Conservation (phyloP, 53 echinoderm and acorn worm species). For the Apostichopus leukothele region DNA sequence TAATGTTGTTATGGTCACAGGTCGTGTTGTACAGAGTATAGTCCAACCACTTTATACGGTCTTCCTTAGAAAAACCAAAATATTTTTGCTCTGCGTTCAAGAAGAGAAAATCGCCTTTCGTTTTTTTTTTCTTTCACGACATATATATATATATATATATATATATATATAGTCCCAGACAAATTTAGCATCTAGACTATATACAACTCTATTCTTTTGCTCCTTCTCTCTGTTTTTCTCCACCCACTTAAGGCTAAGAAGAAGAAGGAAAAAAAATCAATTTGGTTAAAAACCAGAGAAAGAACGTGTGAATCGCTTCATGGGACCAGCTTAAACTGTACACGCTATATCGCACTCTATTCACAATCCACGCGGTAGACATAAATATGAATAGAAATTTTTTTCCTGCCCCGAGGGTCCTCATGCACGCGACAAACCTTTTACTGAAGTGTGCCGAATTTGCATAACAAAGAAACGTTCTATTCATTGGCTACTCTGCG, state of each 20-base stretch:
- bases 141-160: too few relatives aligned
- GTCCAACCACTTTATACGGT: neutral
- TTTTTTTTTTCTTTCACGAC: neutral
- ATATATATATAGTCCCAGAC: neutral
- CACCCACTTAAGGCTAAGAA: slow-evolving; percentile 20
- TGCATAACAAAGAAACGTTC: slow-evolving; percentile 41
- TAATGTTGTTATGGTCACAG: neutral
- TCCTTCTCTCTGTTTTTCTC: neutral
- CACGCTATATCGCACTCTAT: neutral
- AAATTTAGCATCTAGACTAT: slow-evolving; percentile 1
- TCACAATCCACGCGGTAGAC: too few relatives aligned
- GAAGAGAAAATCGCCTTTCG: neutral
- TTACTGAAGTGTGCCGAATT: slow-evolving; percentile 23
- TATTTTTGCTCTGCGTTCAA: neutral
- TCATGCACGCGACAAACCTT: slow-evolving; percentile 32
- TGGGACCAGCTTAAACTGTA: neutral
- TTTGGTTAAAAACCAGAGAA: neutral
- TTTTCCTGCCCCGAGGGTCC: neutral
- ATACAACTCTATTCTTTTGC: neutral
- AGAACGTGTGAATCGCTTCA: neutral
- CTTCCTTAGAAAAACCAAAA: neutral
- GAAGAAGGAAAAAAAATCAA: slow-evolving; percentile 8
- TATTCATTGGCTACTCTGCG: slow-evolving; percentile 29
- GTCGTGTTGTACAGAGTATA: neutral
- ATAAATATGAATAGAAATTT: slow-evolving; percentile 8